Conservation (phyloP, 2,888 invertebrate species). For the Clunio marinus region DNA sequence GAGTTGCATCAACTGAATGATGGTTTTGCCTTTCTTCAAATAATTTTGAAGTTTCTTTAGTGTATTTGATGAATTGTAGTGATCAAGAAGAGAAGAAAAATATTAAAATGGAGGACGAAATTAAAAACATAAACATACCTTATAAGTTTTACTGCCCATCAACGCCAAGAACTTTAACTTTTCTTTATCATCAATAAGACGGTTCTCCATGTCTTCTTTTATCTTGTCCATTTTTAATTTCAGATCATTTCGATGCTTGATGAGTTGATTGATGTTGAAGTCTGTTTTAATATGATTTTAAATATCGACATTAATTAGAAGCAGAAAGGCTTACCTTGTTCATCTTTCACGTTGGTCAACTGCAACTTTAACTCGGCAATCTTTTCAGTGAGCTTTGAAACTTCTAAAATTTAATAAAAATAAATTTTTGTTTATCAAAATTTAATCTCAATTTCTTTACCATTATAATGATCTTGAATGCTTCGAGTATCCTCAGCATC, state of each 20-base stretch:
- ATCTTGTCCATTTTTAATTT: conserved; percentile 53
- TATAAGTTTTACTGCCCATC: conserved; percentile 57
- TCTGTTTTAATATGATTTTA: no score
- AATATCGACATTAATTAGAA: no score
- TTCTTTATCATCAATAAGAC: conserved; percentile 53
- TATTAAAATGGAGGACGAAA: conserved; percentile 40
- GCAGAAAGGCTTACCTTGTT: no score
- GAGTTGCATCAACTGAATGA: conserved; percentile 59
- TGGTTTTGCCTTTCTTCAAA: conserved; percentile 56
- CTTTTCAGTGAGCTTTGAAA: conserved; percentile 47
- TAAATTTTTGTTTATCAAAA: neutral
- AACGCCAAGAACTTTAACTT: conserved; percentile 60
- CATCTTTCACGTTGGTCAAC: conserved; percentile 52
- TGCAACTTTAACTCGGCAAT: conserved; percentile 52
- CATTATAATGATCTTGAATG: conserved; percentile 48
- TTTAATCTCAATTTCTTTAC: conserved; percentile 39
- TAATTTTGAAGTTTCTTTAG: conserved; percentile 54
- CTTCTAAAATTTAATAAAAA: conserved; percentile 43
- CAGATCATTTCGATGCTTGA: conserved; percentile 53
- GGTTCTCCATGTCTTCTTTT: conserved; percentile 55
- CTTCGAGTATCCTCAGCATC: conserved; percentile 49
- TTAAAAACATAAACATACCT: no score
- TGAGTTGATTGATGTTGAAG: conserved; percentile 53
- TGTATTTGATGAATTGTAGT: conserved; percentile 8
- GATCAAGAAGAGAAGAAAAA: neutral